A percentile compares a stretch with the other conserved stretches of the same genome.
These are phyloP conservation scores for Eumacrocentrus americanus DNA, from an alignment of 2,888 invertebrate genomes.

Conservation along the genomic window DNA sequence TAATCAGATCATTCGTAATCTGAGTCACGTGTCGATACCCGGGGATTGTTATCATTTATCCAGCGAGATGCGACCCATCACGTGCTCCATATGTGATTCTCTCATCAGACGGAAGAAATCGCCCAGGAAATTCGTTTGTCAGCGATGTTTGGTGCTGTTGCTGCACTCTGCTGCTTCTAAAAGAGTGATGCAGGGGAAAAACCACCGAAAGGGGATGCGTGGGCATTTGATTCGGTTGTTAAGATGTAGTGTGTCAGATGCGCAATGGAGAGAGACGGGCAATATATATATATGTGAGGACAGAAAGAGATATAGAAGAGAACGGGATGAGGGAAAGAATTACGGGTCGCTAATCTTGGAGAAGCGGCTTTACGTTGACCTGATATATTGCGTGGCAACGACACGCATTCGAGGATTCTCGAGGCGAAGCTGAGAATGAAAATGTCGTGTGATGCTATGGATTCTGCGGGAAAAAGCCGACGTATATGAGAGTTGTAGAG, in stretches of 20 bases:
- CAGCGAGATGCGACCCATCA: too few species aligned
- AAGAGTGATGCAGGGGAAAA: too few species aligned
- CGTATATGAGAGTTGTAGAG: conserved; percentile 15
- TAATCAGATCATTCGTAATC: not conserved
- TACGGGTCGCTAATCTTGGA: conserved; percentile 52
- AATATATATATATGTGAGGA: conserved; percentile 1
- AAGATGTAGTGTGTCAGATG: too few species aligned
- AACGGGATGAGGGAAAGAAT: conserved; percentile 35
- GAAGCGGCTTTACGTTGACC: conserved; percentile 36
- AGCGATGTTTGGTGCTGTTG: too few species aligned
- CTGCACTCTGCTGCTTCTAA: too few species aligned
- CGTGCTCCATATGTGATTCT: not conserved
- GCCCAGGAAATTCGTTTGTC: not conserved
- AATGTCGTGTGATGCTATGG: conserved; percentile 23
- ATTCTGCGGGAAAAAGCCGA: conserved; percentile 2
- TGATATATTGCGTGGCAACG: conserved; percentile 40
- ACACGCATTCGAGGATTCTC: conserved; percentile 34
- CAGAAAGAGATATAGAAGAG: conserved; percentile 1
- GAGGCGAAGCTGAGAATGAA: conserved; percentile 33
- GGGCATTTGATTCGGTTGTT: not conserved
- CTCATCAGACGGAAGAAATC: not conserved
- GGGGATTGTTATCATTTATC: not conserved
- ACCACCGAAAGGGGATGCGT: too few species aligned
- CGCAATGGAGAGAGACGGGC: not conserved
- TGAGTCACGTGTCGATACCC: not conserved